Conservation (phyloP, 2,888 invertebrate species). For the Lissonota sp. region DNA sequence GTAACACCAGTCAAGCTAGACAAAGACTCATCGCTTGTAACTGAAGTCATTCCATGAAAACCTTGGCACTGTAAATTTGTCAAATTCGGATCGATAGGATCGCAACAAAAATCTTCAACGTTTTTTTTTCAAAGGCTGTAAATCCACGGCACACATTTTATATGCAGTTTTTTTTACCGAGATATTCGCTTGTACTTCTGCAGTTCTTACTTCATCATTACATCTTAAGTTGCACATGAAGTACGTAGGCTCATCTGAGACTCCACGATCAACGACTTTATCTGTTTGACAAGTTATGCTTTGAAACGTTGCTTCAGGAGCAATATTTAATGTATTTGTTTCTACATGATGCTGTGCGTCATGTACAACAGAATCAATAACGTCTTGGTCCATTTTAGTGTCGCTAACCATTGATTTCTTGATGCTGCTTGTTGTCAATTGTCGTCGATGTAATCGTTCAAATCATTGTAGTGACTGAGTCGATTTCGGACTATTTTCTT, state of each 20-base stretch:
- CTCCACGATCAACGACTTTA: neutral
- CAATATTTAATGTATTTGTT: slow-evolving; percentile 14
- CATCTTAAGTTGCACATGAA: slow-evolving; percentile 32
- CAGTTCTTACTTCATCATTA: slow-evolving; percentile 28
- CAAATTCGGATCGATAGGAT: slow-evolving; percentile 48
- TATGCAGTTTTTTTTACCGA: slow-evolving; percentile 24
- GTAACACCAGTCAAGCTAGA: slow-evolving; percentile 61
- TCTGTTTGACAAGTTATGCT: slow-evolving; percentile 58
- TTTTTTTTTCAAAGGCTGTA: slow-evolving; percentile 42
- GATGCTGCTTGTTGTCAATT: slow-evolving; percentile 10
- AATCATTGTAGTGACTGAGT: slow-evolving; percentile 42
- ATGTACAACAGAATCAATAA: neutral
- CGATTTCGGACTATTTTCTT: slow-evolving; percentile 32
- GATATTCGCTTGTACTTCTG: slow-evolving; percentile 52
- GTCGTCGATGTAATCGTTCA: slow-evolving; percentile 41
- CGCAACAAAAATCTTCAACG: slow-evolving; percentile 53
- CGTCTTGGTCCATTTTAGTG: slow-evolving; percentile 27
- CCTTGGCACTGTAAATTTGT: slow-evolving; percentile 38
- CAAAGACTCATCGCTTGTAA: slow-evolving; percentile 48
- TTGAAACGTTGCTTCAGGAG: slow-evolving; percentile 23
- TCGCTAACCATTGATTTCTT: slow-evolving; percentile 13
- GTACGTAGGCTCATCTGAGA: slow-evolving; percentile 14
- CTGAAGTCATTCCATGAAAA: slow-evolving; percentile 55
- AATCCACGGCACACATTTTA: slow-evolving; percentile 19
- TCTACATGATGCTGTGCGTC: slow-evolving; percentile 19